These are phyloP conservation scores for Tupaia tana DNA, from an alignment of 2,113 vertebrate species.

Conservation along the genomic window DNA sequence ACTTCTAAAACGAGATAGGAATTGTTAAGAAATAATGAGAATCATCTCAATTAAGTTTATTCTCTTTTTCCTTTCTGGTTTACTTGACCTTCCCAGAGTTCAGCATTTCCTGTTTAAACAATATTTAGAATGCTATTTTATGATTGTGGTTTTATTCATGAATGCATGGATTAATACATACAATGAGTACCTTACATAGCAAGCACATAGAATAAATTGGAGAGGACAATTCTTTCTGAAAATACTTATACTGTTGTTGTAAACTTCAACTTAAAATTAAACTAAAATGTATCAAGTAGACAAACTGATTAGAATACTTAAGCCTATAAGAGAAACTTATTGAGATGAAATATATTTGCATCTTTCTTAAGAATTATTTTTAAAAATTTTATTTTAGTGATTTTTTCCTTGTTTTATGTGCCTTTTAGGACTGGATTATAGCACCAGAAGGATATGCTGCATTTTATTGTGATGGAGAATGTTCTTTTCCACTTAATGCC, in stretches of 20 bases:
- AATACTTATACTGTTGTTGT: slow-evolving; percentile 48
- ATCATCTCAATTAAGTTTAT: slow-evolving; percentile 59
- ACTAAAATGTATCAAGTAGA: background rate
- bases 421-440: slow-evolving; percentile 97
- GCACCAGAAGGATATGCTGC: slow-evolving; percentile 98
- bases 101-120: slow-evolving; percentile 70
- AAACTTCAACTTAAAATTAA: slow-evolving; percentile 46
- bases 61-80: slow-evolving; percentile 58
- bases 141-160: slow-evolving; percentile 24
- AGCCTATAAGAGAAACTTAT: background rate
- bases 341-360: background rate
- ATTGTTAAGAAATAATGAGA: slow-evolving; percentile 37
- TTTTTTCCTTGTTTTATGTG: background rate
- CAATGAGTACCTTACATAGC: slow-evolving; percentile 1
- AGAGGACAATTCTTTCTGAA: slow-evolving; percentile 54
- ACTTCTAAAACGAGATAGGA: slow-evolving; percentile 43
- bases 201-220: slow-evolving; percentile 53
- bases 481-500: slow-evolving; percentile 98
- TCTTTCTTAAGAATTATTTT: background rate
- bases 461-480: slow-evolving; percentile 99
- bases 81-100: slow-evolving; percentile 65
- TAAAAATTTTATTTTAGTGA: background rate
- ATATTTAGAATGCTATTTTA: slow-evolving; percentile 38
- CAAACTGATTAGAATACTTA: background rate
- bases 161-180: slow-evolving; percentile 24